Evolutionary conservation across 2,888 invertebrate genomes (phyloP), one percentile per base, ranked within the genome.

Genomic region (Bombylius major): DNA sequence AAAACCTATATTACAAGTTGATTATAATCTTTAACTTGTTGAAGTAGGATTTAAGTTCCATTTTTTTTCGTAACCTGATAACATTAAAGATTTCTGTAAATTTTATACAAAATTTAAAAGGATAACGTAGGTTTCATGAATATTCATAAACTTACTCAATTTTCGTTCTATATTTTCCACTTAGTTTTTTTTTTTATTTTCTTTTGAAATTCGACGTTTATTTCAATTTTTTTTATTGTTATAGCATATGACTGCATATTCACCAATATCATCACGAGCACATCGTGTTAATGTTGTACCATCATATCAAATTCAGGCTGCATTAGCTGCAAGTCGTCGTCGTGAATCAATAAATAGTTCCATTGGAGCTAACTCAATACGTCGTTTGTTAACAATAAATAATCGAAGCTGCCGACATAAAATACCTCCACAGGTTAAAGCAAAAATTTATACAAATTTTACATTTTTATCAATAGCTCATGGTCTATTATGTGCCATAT

Each of bases 331-430:
- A 31, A 70, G 73, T 11, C 76, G 82, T 5, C 77, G 85, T 4
- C 76, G 83, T 14, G 86, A 86, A 65, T 86, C 86, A 1, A 78
- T 83, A 54, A 81, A 83, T 34, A 86, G 86, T 51, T 86, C 86
- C 1, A 83, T 86, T 39, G 87, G 87, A 3, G 86, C 86, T 0
- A 85, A 85, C 1, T 89, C 89, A 1, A 87, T 89, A 11, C 79
- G 87, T 5, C 79, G 87, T 1, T 76, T 89, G 13, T 79, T 89
- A 54, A 82, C 85, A 0, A 77, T 75, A 42, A 81, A 79, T 51
- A 81, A 77, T 54, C 75, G 79, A 42, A 70, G 67, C 55, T 70
- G 72, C 59, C 68, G 73, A 11, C 70, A 75, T 61, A 72, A 71
- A 61, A 68, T 72, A 58, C 71, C 73, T 36, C 64, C 68, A 50